Evolutionary conservation across 2,797 vertebrate species (phyloP), one percentile per base, ranked within the genome.

Genomic region (Distichodus sexfasciatus): DNA sequence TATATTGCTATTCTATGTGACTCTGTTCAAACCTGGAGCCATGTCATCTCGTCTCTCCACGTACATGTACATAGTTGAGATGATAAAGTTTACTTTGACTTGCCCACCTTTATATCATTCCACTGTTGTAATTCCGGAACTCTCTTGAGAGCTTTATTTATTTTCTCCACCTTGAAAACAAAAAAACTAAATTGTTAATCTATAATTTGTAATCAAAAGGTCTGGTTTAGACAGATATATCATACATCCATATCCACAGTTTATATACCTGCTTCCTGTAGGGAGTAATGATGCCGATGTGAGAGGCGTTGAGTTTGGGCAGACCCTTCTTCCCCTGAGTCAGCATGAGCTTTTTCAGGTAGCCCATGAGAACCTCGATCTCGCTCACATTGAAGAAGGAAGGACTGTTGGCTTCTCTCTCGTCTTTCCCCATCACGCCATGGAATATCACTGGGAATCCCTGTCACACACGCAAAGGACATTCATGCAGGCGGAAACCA

Each of bases 371-470:
- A 0, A 90, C 85, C 33, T 92, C 86, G 0, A 97, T 91, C 88
- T 98, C 96, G 0, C 88, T 76, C 0, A 92, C 87, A 54, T 98
- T 98, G 87, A 98, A 98, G 90, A 96, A 98, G 0, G 96, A 98
- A 0, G 95, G 95, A 78, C 94, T 98, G 66, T 86, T 95, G 57
- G 84, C 91, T 71, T 98, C 96, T 23, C 94, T 79, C 76, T 92
- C 87, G 0, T 97, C 93, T 77, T 95, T 94, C 24, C 96, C 96
- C 26, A 92, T 83, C n/a, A 97, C 92, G 0, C 95, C 94, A 0
- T 97, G 94, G 84, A 98, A 98, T 81, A 98, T 92, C 74, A 98
- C 74, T 1, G 95, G 96, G 75, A 97, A 98, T 17, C 88, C 92
- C 96, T 98, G 11, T 44, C 10, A 57, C 14, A 11, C 15, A 54